Percentiles rank a stretch among this genome's conserved stretches.
Conservation (phyloP, 2,113 vertebrate species). For the Prionailurus viverrinus region DNA sequence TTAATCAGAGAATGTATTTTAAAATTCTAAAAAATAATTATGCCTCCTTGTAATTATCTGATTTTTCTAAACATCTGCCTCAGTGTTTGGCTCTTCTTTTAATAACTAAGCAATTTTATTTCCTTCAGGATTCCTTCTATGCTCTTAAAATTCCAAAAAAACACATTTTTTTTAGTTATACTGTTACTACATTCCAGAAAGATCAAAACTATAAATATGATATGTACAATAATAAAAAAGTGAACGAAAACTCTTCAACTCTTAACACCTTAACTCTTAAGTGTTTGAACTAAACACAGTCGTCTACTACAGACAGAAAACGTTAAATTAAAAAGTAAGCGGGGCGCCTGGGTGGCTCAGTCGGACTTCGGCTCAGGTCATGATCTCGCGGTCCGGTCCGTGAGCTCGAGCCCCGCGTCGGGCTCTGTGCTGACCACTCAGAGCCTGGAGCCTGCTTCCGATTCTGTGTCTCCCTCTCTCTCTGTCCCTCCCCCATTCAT, state of each 20-base stretch:
- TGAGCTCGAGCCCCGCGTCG: too few relatives aligned
- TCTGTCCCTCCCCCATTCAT: too few relatives aligned
- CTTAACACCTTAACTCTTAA: constrained; percentile 18
- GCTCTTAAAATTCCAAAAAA: constrained; percentile 43
- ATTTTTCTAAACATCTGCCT: constrained; percentile 55
- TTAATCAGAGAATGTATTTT: constrained; percentile 19
- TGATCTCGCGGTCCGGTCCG: too few relatives aligned
- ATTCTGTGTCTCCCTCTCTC: too few relatives aligned
- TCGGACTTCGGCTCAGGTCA: too few relatives aligned
- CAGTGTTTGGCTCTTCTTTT: background rate
- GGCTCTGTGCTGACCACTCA: too few relatives aligned
- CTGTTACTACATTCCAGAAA: constrained; percentile 8
- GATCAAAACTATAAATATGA: background rate
- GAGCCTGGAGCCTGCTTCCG: too few relatives aligned
- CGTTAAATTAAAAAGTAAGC: constrained; percentile 46
- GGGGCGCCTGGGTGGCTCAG: too few relatives aligned
- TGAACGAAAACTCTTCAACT: constrained; percentile 1
- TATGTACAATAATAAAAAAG: background rate
- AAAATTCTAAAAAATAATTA: constrained; percentile 26
- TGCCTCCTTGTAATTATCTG: background rate
- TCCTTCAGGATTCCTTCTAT: background rate
- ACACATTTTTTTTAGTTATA: background rate
- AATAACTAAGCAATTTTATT: constrained; percentile 8
- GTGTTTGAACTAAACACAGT: background rate
- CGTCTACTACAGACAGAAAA: background rate